Evolutionary conservation across 2,113 vertebrate genomes (phyloP).

Genomic region (Chauna torquata): DNA sequence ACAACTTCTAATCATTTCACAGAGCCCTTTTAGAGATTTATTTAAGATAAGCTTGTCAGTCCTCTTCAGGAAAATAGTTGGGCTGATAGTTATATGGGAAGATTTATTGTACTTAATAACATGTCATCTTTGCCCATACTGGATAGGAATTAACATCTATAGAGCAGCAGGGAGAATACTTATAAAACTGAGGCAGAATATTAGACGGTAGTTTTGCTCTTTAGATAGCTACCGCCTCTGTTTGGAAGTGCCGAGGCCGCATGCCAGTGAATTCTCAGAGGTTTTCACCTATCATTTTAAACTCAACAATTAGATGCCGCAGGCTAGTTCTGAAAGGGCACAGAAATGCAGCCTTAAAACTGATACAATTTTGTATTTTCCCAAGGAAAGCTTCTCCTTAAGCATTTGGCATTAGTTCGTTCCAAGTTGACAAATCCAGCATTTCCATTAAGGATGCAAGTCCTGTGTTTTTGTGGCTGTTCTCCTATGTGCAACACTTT

Average conservation of each 20-base stretch:
- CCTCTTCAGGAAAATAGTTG: slow-evolving; percentile 16
- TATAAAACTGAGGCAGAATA: background rate
- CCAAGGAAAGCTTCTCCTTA: background rate
- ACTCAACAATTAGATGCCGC: background rate
- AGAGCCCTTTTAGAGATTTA: slow-evolving; percentile 28
- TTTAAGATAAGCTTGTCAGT: slow-evolving; percentile 30
- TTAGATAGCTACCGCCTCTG: background rate
- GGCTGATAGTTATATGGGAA: background rate
- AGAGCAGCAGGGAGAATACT: background rate
- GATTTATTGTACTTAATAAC: slow-evolving; percentile 23
- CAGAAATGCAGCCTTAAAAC: background rate
- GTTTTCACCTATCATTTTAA: background rate
- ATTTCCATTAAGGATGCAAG: background rate
- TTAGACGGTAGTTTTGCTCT: background rate
- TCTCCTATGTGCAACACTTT: background rate
- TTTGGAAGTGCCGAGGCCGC: background rate
- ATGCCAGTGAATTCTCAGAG: background rate
- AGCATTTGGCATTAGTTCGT: background rate
- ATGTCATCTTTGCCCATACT: background rate
- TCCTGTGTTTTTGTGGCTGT: background rate
- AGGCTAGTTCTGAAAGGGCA: background rate
- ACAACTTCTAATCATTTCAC: slow-evolving; percentile 44
- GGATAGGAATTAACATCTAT: slow-evolving; percentile 12
- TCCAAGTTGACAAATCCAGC: background rate
- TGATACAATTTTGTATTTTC: background rate